Evolutionary conservation across 2,797 vertebrate genomes (phyloP).

Genomic region (Polyboroides typus): DNA sequence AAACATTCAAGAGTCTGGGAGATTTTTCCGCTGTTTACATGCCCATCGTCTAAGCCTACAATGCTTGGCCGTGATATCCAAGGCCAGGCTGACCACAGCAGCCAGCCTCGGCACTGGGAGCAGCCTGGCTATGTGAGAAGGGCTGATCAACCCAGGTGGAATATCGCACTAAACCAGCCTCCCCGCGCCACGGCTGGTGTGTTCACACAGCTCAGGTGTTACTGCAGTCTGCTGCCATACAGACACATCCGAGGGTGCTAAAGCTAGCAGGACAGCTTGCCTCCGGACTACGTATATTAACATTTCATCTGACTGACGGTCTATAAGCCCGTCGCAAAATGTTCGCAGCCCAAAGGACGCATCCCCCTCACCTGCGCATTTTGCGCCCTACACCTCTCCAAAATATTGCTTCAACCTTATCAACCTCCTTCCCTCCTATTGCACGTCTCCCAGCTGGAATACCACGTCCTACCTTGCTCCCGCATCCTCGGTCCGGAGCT

Average conservation of each 20-base stretch:
- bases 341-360: background rate
- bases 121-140: background rate
- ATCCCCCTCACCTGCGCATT: background rate
- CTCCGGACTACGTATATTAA: background rate
- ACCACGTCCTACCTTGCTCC: background rate
- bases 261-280: background rate
- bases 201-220: slow-evolving; percentile 7
- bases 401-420: background rate
- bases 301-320: background rate
- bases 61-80: background rate
- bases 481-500: background rate
- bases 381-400: background rate
- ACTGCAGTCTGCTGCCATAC: background rate
- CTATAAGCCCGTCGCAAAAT: background rate
- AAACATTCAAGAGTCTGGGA: slow-evolving; percentile 2
- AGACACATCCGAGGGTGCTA: background rate
- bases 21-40: slow-evolving; percentile 7
- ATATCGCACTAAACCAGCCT: background rate
- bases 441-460: background rate
- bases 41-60: background rate
- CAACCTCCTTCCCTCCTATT: background rate
- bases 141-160: background rate
- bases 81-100: background rate
- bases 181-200: accelerated
- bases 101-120: background rate